Conservation (phyloP, 2,888 invertebrate species). For the Globia sparganii region DNA sequence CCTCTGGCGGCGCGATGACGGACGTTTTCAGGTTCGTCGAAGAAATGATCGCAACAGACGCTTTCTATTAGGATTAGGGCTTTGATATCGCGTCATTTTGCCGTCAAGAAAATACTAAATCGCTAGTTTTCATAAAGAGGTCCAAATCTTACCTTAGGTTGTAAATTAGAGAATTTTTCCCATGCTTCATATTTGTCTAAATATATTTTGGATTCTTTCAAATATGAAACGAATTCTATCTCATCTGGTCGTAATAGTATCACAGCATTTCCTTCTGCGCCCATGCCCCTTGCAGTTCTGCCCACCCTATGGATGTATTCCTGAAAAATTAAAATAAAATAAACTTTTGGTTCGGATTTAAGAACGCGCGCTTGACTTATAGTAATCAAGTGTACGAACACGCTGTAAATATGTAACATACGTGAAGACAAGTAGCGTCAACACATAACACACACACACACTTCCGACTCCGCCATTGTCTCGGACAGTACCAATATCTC, state of each 20-base stretch:
- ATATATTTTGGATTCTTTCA: constrained; percentile 97
- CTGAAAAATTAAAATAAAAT: constrained; percentile 82
- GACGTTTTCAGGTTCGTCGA: not conserved
- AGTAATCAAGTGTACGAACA: no score
- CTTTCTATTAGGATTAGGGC: not conserved
- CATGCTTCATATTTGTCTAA: constrained; percentile 94
- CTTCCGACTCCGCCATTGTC: not conserved
- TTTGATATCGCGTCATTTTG: not conserved
- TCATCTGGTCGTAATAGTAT: constrained; percentile 98
- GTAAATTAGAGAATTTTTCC: constrained; percentile 83
- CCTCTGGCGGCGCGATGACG: not conserved
- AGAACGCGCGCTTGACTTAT: no score
- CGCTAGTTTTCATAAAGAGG: not conserved
- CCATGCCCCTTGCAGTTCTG: constrained; percentile 98
- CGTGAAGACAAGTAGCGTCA: no score
- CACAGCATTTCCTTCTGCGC: constrained; percentile 97
- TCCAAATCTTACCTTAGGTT: constrained; percentile 77
- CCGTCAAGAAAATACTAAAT: not conserved
- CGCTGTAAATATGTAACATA: no score
- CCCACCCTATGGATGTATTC: constrained; percentile 99
- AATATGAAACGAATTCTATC: constrained; percentile 96
- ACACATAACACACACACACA: no score
- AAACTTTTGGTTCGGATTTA: not conserved
- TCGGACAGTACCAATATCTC: not conserved
- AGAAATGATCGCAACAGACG: not conserved